These are phyloP conservation scores for Latrodectus hesperus DNA, from an alignment of 2,888 invertebrate genomes.

Conservation along the genomic window DNA sequence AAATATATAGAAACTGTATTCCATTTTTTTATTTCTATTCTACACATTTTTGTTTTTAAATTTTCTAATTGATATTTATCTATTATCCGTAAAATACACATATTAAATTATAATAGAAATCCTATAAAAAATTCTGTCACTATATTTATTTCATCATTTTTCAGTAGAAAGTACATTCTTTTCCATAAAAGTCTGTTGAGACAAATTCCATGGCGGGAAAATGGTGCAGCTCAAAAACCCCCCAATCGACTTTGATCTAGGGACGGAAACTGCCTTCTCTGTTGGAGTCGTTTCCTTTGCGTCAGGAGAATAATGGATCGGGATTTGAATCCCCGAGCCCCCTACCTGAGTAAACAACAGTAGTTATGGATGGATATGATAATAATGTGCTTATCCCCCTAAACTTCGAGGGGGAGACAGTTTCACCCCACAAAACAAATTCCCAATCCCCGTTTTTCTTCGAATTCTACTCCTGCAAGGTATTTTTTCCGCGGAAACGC, in stretches of 20 bases:
- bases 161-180: background rate
- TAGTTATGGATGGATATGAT: constrained; percentile 31
- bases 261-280: background rate
- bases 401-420: background rate
- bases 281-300: background rate
- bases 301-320: constrained; percentile 2
- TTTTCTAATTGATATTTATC: no score
- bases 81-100: no score
- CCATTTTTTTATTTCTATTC: no score
- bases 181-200: background rate
- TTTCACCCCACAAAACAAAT: background rate
- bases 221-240: background rate
- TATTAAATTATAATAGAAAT: no score
- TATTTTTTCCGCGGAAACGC: background rate
- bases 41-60: no score
- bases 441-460: background rate
- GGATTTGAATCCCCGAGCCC: constrained; percentile 4
- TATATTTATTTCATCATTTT: no score
- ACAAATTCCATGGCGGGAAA: background rate
- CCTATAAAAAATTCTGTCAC: no score
- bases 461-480: background rate
- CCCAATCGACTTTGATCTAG: no score
- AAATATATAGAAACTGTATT: no score
- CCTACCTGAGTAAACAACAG: constrained; percentile 48
- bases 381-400: constrained; percentile 18